Evolutionary conservation across 2,113 vertebrate genomes (phyloP), one percentile per base, ranked within the genome.

Genomic region (Tautogolabrus adspersus): DNA sequence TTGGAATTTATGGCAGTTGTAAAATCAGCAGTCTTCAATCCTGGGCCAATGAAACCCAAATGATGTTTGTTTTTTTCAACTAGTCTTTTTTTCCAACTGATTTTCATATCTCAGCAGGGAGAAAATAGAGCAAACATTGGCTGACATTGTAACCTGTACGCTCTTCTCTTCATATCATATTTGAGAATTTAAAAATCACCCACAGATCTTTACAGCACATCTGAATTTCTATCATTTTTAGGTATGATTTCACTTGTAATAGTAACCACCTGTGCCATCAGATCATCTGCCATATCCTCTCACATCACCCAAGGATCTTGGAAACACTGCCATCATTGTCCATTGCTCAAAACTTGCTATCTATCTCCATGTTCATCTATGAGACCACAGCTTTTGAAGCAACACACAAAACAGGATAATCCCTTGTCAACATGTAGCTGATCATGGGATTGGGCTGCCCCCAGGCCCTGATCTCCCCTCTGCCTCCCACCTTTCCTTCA

Each of bases 361-460:
- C 56, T 60, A 59, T 76, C 75, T 66, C 54, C 16, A 16, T 47
- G 55, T 6, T 52, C 57, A 67, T 85, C 86, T 76, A 69, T 85
- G 69, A 82, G 83, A 94, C 89, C 51, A 74, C 77, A 74, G 86
- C 77, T 81, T 91, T 88, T 83, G 82, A 89, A 92, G 94, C 89
- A 88, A 93, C 84, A 91, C 92, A 91, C 86, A 93, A 96, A 94
- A 94, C 81, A 76, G 93, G 94, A 95, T 95, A 95, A 96, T 93
- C 91, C 88, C 88, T 93, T 92, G 93, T 89, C 94, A 88, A 95
- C 92, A 94, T 91, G 91, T 91, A 81, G 73, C 91, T 95, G 95
- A 95, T 92, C 94, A 83, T 47, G 18, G 67, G 91, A 91, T 89
- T 84, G 90, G 93, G 90, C 82, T 82, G 85, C 81, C 91, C 89